Evolutionary conservation across 2,797 vertebrate species (phyloP), one percentile per base, ranked within the genome.

Genomic region (Pteronotus mesoamericanus): DNA sequence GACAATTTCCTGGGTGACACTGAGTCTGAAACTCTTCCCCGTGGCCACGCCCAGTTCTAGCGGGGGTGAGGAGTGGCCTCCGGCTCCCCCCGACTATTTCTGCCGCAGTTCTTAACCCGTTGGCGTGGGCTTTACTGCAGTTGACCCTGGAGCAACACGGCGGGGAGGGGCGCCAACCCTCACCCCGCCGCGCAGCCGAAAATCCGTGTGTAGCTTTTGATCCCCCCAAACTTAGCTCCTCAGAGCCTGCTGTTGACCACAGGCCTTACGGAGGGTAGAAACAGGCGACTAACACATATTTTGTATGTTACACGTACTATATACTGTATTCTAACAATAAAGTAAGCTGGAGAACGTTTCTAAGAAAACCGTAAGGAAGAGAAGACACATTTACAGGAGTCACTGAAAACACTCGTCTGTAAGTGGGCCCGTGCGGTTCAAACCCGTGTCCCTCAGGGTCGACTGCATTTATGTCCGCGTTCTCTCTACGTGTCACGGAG

Each of bases 401-500:
- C 9, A 22, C 5, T 37, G 66, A 22, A 19, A 37, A 37, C 42
- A 42, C 29, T 1, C 2, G 5, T 4, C 26, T 32, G 4, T 29
- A 32, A 9, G 26, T 3, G 71, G 71, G 2, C 42, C 71, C 0
- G 16, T 8, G 24, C 3, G 2, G 71, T 46, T 74, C 26, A 10
- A 5, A 8, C 26, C 71, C 16, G 15, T 34, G 74, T 8, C 53
- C n/a, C 7, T 14, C n/a, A 34, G 46, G 74, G 74, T 34, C 6
- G 11, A 14, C 11, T 2, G 21, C 22, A 0, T 72, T 37, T 9
- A 18, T 10, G 61, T 53, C 22, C 64, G 11, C 44, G 26, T 37
- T 71, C 11, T 53, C 11, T 57, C 4, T 55, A 0, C 19, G 2
- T 15, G 0, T 92, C 10, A 22, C 2, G 0, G 1, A 80, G 15